phyloP scores from a whole-genome alignment of 1,140 invertebrate species.

The Rhynchophorus ferrugineus region DNA sequence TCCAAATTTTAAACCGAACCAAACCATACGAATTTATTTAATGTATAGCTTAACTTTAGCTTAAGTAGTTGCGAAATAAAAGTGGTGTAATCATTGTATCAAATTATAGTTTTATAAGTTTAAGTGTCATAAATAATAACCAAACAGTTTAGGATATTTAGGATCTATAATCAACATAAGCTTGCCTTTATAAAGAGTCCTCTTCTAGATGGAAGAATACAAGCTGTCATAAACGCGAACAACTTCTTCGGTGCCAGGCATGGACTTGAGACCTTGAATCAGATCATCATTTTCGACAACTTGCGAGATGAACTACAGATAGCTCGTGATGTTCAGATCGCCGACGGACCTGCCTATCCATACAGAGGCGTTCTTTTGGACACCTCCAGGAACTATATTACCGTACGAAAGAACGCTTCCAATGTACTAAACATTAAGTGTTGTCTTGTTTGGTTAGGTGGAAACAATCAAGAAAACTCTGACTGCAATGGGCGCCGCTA shows the following conservation, averaged over 20 bases:
- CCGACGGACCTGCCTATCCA: constrained; percentile 62
- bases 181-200: no score
- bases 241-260: constrained; percentile 69
- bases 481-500: constrained; percentile 72
- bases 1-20: no score
- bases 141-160: no score
- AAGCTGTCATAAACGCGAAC: constrained; percentile 52
- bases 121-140: no score
- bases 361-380: constrained; percentile 72
- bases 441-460: constrained; percentile 5
- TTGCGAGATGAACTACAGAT: constrained; percentile 52
- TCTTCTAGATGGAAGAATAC: constrained; percentile 43
- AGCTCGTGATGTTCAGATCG: constrained; percentile 51
- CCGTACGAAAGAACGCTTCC: constrained; percentile 38
- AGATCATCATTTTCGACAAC: constrained; percentile 67
- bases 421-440: background rate
- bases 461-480: constrained; percentile 63
- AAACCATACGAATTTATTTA: no score
- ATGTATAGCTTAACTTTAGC: no score
- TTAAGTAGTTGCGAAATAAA: no score
- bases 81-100: no score
- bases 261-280: constrained; percentile 69
- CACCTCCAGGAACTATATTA: constrained; percentile 67
- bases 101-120: no score
- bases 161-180: no score